phyloP scores from a whole-genome alignment of 2,888 invertebrate species.

The Baronia brevicornis region DNA sequence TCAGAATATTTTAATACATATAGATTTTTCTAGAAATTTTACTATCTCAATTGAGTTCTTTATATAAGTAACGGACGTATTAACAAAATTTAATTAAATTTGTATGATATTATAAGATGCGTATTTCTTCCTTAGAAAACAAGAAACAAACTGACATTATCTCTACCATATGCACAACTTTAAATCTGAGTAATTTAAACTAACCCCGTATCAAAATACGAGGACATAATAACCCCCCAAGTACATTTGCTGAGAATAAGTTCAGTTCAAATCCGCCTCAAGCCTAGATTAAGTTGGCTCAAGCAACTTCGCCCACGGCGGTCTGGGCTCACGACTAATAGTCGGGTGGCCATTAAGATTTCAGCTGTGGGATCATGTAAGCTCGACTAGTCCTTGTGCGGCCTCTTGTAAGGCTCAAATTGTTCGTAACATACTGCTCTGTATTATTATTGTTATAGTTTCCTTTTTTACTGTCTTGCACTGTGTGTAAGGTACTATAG shows the following conservation, averaged over 20 bases:
- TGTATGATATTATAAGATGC: no score
- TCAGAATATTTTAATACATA: no score
- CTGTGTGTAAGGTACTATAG: no score
- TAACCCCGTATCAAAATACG: slow-evolving; percentile 14
- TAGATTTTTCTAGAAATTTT: no score
- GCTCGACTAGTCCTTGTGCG: slow-evolving; percentile 28
- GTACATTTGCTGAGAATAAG: slow-evolving; percentile 33
- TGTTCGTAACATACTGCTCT: slow-evolving; percentile 10
- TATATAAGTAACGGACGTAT: no score
- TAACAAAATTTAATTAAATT: no score
- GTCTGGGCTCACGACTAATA: slow-evolving; percentile 42
- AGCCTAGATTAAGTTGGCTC: slow-evolving; percentile 47
- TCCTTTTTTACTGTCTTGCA: slow-evolving; percentile 7
- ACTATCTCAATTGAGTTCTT: no score
- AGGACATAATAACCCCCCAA: slow-evolving; percentile 17
- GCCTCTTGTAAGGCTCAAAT: slow-evolving; percentile 25
- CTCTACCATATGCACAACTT: slow-evolving; percentile 7
- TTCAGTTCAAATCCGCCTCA: slow-evolving; percentile 30
- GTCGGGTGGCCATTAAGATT: slow-evolving; percentile 38
- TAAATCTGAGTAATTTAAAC: slow-evolving; percentile 10
- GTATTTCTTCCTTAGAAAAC: neutral
- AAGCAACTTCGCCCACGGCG: slow-evolving; percentile 27
- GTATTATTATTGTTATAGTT: slow-evolving; percentile 8
- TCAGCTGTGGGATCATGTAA: slow-evolving; percentile 38
- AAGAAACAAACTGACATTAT: neutral